Percentiles rank a stretch among this genome's conserved stretches.
Evolutionary conservation across 2,797 vertebrate genomes (phyloP).

Genomic region (Brachyalestes nurse): DNA sequence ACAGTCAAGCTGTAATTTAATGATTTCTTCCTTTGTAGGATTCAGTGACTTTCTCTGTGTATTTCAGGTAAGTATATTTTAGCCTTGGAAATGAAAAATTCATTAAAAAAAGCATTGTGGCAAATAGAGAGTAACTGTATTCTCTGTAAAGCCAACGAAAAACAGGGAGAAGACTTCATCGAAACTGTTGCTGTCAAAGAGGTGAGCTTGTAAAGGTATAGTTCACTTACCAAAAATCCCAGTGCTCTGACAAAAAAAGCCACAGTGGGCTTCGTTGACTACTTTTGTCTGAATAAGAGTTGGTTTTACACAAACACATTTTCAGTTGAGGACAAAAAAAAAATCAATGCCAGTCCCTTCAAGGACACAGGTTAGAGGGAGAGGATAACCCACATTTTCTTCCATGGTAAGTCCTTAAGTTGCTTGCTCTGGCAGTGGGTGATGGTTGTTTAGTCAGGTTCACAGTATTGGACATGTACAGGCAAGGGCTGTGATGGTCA

Average conservation of each 20-base stretch:
- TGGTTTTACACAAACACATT: slow-evolving; percentile 64
- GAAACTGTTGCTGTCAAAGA: slow-evolving; percentile 31
- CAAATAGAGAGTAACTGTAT: neutral
- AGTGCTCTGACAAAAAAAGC: slow-evolving; percentile 78
- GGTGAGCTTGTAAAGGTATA: slow-evolving; percentile 38
- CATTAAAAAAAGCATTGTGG: neutral
- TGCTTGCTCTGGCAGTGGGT: slow-evolving; percentile 59
- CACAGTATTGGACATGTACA: slow-evolving; percentile 76
- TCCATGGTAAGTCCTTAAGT: slow-evolving; percentile 54
- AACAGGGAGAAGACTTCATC: slow-evolving; percentile 26
- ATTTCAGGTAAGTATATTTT: slow-evolving; percentile 28
- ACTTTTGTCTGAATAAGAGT: slow-evolving; percentile 21
- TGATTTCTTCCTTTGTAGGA: slow-evolving; percentile 12
- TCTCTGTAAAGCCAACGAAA: slow-evolving; percentile 24
- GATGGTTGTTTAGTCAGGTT: slow-evolving; percentile 74
- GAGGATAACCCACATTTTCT: slow-evolving; percentile 6
- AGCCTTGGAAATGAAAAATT: neutral
- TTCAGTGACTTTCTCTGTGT: neutral
- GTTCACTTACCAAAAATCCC: slow-evolving; percentile 69
- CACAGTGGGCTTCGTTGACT: slow-evolving; percentile 67
- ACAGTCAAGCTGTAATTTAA: slow-evolving; percentile 5
- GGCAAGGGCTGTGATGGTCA: slow-evolving; percentile 40
- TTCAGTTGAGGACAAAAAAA: slow-evolving; percentile 67
- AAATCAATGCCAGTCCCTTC: slow-evolving; percentile 69
- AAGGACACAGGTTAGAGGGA: slow-evolving; percentile 78